Base-by-base conservation (phyloP, 2,797 vertebrate species). In the Leptoclinus maculatus region DNA sequence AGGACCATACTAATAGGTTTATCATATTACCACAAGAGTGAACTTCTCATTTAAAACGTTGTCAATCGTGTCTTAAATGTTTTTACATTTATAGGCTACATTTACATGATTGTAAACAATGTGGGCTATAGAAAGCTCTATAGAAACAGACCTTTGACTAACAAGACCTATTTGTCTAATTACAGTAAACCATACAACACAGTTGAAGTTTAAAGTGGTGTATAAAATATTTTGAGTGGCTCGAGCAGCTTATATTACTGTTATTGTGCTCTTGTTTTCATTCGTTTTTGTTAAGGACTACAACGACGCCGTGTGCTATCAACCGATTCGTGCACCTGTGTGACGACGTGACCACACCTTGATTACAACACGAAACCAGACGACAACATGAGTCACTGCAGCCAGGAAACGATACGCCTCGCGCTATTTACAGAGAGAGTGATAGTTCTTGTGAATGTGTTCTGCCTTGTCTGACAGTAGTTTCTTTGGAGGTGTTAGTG, bases 341-440 rank as follows among this genome's bases (percentile, higher is more conserved):
- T 71, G 71, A 78, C 56, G 43, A 16, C 13, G 1, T 7, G 82
- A 10, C 88, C 93, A 89, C 92, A 89, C 93, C 92, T 91, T 89
- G 65, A 85, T 88, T 64, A 80, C 76, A 23, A 27, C 74, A 73
- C 79, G 91, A 93, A 91, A 93, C 92, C 84, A 87, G 82, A 82
- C 87, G 6, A 21, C 43, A 0, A 0, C 21, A 29, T 91, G 89
- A 93, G 84, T 93, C 93, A 93, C 65, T 1, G 57, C 67, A 8
- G 41, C 38, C 58, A 14, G 66, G 79, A 80, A 87, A 14, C n/a
- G 1, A 51, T 2, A 10, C 19, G 4, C 53, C 4, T 43, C 32
- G 36, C 49, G 19, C 57, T 34, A 2, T 10, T 58, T 16, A 60
- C 34, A 17, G 13, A 56, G 8, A 68, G 4, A 27, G 14, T 43